Base-by-base conservation (phyloP, 2,113 vertebrate species). In the Cyanoderma ruficeps region DNA sequence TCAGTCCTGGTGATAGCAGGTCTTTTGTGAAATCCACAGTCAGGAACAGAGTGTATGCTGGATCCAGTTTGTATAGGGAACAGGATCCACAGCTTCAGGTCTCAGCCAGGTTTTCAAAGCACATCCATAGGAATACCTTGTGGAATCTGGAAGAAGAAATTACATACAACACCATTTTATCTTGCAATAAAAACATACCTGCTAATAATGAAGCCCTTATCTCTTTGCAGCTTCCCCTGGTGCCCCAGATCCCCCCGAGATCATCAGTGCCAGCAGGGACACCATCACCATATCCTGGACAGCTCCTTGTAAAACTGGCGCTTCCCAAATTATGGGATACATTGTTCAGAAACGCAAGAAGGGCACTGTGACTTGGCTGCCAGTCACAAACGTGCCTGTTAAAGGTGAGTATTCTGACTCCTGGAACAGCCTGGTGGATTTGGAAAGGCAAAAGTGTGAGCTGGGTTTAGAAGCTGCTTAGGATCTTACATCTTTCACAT, bases 341-440 rank as follows among this genome's bases (percentile, higher is more conserved):
- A 91, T 98, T 2, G 27, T 99, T 59, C 99, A 99, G 90, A 99
- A 99, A 81, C 98, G 98, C 75, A 99, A 98, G 97, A 98, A 98
- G 76, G 99, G 99, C 9, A 99, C 98, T 33, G 97, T 93, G 71
- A 94, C 97, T 49, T 99, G 99, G 99, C 98, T 93, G 30, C 93
- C 94, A 12, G 98, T 98, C 90, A 98, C 90, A 75, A 97, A 87
- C 0, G 93, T 94, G 53, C 98, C 98, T 2, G 69, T 98, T 83
- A 85, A 96, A 94, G 99, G 99, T 99, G 59, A 74, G 97, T 20
- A 17, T 23, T 21, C 59, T 33, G 18, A 47, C 28, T 30, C 67
- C 67, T 75, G 82, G 17, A 41, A 27, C 17, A 72, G 15, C 10
- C 25, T 21, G 69, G 21, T 60, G 33, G 37, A 28, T n/a, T 23